These are phyloP conservation scores for Mergus octosetaceus DNA, from an alignment of 2,797 vertebrate genomes.

Conservation along the genomic window DNA sequence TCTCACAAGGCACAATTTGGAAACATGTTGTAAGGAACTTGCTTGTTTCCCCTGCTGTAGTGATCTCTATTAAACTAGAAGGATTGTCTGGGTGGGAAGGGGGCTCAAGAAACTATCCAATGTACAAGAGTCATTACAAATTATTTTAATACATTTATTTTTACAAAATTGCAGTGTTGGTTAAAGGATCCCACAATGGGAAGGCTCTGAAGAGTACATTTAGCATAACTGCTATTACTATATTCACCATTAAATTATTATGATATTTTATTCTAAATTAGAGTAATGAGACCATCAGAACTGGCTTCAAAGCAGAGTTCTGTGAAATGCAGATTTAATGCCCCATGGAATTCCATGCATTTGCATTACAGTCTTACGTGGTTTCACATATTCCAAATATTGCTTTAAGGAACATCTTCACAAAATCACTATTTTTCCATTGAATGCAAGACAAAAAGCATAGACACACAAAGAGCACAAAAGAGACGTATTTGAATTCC, in stretches of 20 bases:
- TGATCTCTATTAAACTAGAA: not conserved
- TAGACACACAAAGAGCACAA: not conserved
- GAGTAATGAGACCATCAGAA: not conserved
- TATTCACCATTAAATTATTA: not conserved
- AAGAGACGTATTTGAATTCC: not conserved
- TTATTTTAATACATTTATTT: not conserved
- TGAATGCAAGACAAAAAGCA: not conserved
- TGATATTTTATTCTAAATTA: conserved; percentile 1
- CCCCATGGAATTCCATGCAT: not conserved
- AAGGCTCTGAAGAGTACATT: not conserved
- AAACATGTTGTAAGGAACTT: not conserved
- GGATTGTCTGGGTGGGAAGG: not conserved
- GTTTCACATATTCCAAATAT: not conserved
- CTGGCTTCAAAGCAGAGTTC: not conserved
- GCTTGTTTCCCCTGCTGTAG: not conserved
- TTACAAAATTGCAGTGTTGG: not conserved
- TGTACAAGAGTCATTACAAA: not conserved
- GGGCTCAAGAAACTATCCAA: not conserved
- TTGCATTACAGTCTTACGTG: not conserved
- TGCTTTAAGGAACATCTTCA: not conserved
- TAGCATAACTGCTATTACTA: not conserved
- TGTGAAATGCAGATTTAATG: conserved; percentile 25
- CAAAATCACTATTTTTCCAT: not conserved
- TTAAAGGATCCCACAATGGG: not conserved
- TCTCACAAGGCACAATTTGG: rapidly evolving